Conservation (phyloP, 1,140 invertebrate genomes). For the Macrocentrus cingulum region DNA sequence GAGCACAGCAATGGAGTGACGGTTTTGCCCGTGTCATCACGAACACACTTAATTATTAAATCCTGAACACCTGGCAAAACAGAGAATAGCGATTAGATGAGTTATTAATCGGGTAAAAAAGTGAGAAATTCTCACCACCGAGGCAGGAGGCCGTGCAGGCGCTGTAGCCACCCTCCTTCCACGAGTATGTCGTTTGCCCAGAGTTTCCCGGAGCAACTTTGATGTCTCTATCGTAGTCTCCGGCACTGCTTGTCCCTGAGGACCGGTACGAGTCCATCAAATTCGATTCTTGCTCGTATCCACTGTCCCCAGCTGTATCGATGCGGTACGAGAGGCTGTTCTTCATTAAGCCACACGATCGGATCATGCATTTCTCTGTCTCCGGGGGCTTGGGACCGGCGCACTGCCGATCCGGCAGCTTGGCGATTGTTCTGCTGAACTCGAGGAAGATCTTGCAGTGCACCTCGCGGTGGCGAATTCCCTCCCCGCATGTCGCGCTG, state of each 20-base stretch:
- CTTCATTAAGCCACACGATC: constrained; percentile 64
- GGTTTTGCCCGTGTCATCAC: constrained; percentile 81
- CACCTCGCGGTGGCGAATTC: constrained; percentile 76
- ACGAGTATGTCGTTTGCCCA: constrained; percentile 72
- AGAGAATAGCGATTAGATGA: constrained; percentile 8
- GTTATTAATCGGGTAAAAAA: no score
- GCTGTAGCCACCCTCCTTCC: constrained; percentile 83
- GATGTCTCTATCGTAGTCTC: constrained; percentile 56
- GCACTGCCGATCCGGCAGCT: constrained; percentile 85
- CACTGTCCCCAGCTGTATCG: constrained; percentile 55
- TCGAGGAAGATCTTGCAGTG: constrained; percentile 93
- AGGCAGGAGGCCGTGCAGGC: constrained; percentile 93
- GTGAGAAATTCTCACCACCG: constrained; percentile 66
- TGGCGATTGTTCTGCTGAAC: constrained; percentile 82
- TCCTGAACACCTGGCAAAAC: constrained; percentile 70
- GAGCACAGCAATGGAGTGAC: constrained; percentile 84
- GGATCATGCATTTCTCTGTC: constrained; percentile 75
- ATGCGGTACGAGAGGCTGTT: constrained; percentile 54
- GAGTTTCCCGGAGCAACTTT: constrained; percentile 61
- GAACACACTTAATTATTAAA: constrained; percentile 86
- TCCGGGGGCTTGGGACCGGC: constrained; percentile 78
- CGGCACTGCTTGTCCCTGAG: constrained; percentile 30
- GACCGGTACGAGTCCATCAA: constrained; percentile 66
- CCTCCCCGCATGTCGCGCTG: constrained; percentile 87
- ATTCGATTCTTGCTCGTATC: constrained; percentile 60